phyloP scores from a whole-genome alignment of 2,888 invertebrate species.

The Hydrotaea cyrtoneurina region DNA sequence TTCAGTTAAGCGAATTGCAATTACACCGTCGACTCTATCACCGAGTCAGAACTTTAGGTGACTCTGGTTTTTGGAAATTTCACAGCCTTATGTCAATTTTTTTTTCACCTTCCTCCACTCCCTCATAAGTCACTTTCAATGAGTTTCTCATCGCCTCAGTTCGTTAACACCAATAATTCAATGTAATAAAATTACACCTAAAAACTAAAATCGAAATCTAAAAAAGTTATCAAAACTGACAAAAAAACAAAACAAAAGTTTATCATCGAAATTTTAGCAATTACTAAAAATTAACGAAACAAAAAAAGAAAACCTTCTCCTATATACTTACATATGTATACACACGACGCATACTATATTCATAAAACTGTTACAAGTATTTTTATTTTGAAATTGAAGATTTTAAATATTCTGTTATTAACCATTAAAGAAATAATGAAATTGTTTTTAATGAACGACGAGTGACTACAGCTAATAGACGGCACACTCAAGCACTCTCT shows the following conservation, averaged over 20 bases:
- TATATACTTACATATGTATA: neutral
- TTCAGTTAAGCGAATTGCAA: too few species aligned
- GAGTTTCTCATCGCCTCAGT: too few species aligned
- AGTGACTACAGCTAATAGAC: neutral
- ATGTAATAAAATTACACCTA: too few species aligned
- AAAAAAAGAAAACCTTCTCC: neutral
- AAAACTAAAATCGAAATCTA: neutral
- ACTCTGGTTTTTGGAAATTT: too few species aligned
- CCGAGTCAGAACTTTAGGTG: too few species aligned
- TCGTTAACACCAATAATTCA: too few species aligned
- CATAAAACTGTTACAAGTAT: neutral
- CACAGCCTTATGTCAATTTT: too few species aligned
- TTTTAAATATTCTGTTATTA: neutral
- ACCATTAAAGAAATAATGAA: neutral
- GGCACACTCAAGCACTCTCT: neutral
- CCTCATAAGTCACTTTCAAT: too few species aligned
- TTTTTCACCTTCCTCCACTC: too few species aligned
- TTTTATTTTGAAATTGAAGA: neutral
- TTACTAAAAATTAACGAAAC: neutral
- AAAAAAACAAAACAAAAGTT: neutral
- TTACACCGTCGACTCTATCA: too few species aligned
- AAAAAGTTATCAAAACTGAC: neutral
- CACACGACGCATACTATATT: neutral
- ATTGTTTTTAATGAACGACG: neutral
- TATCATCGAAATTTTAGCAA: slow-evolving; percentile 2